A percentile compares a stretch with the other conserved stretches of the same genome.
Evolutionary conservation across 2,888 invertebrate species (phyloP).

Genomic region (Drosophila rubida): DNA sequence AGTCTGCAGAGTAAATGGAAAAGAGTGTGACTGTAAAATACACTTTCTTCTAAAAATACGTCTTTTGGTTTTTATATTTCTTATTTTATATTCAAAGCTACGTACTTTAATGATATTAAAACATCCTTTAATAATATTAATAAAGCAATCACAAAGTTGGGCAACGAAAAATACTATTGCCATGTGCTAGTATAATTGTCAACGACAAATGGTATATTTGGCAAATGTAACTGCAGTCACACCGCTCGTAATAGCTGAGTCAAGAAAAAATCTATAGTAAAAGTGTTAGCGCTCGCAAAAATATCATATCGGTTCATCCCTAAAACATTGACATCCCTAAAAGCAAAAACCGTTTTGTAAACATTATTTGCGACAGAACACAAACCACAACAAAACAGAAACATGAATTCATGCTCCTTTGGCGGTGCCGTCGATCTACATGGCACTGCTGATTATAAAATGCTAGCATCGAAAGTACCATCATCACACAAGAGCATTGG

Average conservation of each 20-base stretch:
- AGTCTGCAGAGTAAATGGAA: not conserved
- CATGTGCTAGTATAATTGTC: not conserved
- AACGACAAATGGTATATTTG: not conserved
- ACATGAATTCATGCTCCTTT: slow-evolving; percentile 77
- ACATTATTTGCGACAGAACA: slow-evolving; percentile 42
- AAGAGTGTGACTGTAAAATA: not conserved
- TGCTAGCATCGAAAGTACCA: slow-evolving; percentile 70
- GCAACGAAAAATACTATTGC: no score
- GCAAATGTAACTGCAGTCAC: not conserved
- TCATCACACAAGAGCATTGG: slow-evolving; percentile 78
- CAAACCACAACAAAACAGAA: slow-evolving; percentile 3
- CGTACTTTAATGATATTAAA: not conserved
- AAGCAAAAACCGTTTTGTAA: slow-evolving; percentile 45
- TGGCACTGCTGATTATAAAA: slow-evolving; percentile 60
- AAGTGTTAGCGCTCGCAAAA: slow-evolving; percentile 38
- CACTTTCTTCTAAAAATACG: not conserved
- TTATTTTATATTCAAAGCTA: not conserved
- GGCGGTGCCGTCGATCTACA: slow-evolving; percentile 74
- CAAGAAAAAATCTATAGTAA: slow-evolving; percentile 56
- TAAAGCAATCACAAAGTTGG: not conserved
- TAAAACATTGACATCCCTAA: slow-evolving; percentile 44
- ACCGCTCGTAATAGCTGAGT: slow-evolving; percentile 38
- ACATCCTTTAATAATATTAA: not conserved
- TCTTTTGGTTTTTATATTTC: not conserved
- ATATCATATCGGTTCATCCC: slow-evolving; percentile 61